Percentiles rank a stretch among this genome's conserved stretches.
Conservation (phyloP, 2,113 vertebrate species). For the Mus pahari region DNA sequence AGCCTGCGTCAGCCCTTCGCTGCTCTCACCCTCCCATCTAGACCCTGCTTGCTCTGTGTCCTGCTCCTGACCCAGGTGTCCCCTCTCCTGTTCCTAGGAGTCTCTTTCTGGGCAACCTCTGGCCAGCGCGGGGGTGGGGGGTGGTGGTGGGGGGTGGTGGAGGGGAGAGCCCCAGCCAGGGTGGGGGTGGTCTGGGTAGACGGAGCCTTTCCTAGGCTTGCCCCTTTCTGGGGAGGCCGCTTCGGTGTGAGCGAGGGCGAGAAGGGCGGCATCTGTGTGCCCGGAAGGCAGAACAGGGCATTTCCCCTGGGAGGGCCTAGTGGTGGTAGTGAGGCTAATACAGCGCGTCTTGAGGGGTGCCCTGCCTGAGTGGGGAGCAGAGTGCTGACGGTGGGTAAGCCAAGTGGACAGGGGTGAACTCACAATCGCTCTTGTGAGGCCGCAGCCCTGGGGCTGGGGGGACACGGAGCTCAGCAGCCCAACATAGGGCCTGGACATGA, state of each 20-base stretch:
- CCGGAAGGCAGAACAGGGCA: slow-evolving; percentile 52
- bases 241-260: background rate
- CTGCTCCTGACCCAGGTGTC: background rate
- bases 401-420: slow-evolving; percentile 55
- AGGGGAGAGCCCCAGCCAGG: background rate
- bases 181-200: background rate
- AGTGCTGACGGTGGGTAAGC: background rate
- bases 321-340: background rate
- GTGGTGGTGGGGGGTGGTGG: too few relatives aligned
- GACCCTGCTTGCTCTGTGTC: background rate
- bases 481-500: slow-evolving; percentile 60
- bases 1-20: background rate
- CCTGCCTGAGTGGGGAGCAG: background rate
- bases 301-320: background rate
- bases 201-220: background rate
- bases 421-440: slow-evolving; percentile 76
- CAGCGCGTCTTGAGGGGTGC: background rate
- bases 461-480: background rate
- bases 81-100: background rate
- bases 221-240: background rate
- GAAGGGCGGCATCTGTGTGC: slow-evolving; percentile 42
- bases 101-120: background rate
- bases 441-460: background rate
- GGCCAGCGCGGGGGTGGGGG: too few relatives aligned
- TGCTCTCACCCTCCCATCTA: background rate